Base-by-base conservation (phyloP, 2,797 vertebrate species). In the Phataginus tetradactyla region DNA sequence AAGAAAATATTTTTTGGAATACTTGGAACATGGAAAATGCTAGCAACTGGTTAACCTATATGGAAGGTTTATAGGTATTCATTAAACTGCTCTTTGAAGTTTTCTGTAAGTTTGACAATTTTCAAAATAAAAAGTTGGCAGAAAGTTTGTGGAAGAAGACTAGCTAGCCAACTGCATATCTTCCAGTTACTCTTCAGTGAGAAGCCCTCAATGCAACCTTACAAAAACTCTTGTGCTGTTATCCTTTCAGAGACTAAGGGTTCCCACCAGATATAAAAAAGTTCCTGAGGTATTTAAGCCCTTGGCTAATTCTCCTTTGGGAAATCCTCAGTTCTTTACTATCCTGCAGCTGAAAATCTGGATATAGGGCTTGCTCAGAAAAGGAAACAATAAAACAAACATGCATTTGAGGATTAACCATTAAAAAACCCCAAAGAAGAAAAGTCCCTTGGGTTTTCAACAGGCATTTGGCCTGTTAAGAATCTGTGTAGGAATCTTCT, bases 41-140 rank as follows among this genome's bases (percentile, higher is more conserved):
- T 89, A 61, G 77, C 66, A 64, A 37, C 37, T 25, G 42, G 6
- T 77, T 81, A 71, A 32, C 72, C 25, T 94, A 14, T 39, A 14
- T 18, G 57, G 88, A 94, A 69, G 6, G 63, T 49, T 85, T 64
- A n/a, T 39, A 51, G 18, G 9, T 86, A 1, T 63, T 72, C 20
- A 75, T 57, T 55, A 29, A 96, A 53, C 57, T 79, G 14, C 55
- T 88, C 29, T 94, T 95, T 95, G 59, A 66, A 71, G 34, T 88
- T 79, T 79, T 88, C 39, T 42, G n/a, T 72, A 64, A 15, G 7
- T 59, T 79, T 95, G 75, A 96, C 53, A 57, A 23, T 49, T 75
- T 92, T 92, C 61, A 94, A 84, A 95, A 77, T 89, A 72, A 75
- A 81, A 90, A 49, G 34, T 32, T 34, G 23, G 13, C 27, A 42